Conservation (phyloP, 2,797 vertebrate species). For the Phylloscopus collybita region DNA sequence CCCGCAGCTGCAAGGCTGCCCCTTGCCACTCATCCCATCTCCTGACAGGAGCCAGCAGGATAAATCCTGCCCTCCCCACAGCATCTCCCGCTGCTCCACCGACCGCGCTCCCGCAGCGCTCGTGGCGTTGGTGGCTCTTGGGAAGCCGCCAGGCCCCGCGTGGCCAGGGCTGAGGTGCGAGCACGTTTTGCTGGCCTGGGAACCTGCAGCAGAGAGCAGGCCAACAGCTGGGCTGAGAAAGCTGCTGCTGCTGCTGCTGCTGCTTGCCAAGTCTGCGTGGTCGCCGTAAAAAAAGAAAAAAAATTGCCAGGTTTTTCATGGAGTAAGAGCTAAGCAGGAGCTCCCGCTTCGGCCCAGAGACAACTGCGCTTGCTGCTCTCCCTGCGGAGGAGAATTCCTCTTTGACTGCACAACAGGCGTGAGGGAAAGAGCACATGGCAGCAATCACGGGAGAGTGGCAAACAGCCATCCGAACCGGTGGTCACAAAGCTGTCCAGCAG, state of each 20-base stretch:
- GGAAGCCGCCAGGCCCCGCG: accelerated
- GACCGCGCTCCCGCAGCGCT: accelerated
- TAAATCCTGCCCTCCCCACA: background rate
- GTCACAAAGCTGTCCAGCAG: slow-evolving; percentile 66
- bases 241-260: background rate
- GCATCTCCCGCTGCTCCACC: accelerated
- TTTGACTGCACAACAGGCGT: background rate
- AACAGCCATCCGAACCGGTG: slow-evolving; percentile 50
- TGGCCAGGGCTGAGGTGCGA: accelerated
- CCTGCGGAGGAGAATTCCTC: background rate
- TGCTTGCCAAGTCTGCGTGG: background rate
- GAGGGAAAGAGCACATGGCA: slow-evolving; percentile 57
- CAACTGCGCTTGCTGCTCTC: background rate
- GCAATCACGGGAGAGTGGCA: slow-evolving; percentile 60
- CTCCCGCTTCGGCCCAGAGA: background rate
- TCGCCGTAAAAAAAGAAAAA: background rate
- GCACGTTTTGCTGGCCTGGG: background rate
- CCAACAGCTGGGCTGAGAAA: background rate
- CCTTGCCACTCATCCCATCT: background rate
- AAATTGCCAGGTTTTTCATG: background rate
- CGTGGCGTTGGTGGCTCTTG: background rate
- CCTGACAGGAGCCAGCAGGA: background rate
- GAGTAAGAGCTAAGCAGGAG: slow-evolving; percentile 3
- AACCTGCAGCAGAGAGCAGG: background rate
- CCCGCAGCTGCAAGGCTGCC: background rate